Evolutionary conservation across 2,113 vertebrate species (phyloP).

Genomic region (Prolemur simus): DNA sequence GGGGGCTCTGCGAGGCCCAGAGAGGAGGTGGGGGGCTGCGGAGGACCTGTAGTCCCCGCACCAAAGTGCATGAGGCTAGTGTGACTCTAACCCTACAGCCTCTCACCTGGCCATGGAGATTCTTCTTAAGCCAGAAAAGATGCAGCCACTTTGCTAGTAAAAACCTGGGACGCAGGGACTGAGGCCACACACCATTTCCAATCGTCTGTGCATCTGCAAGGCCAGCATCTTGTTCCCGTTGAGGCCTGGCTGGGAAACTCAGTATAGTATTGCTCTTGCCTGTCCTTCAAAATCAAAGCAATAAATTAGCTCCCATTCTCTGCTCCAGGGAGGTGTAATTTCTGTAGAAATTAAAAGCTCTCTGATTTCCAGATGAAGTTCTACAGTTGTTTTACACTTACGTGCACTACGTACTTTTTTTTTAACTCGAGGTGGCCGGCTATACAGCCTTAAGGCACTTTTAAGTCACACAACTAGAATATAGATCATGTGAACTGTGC

Average conservation of each 20-base stretch:
- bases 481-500: neutral
- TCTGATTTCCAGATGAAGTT: slow-evolving; percentile 60
- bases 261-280: neutral
- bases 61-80: rapidly evolving
- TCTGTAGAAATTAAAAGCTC: slow-evolving; percentile 35
- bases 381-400: neutral
- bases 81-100: rapidly evolving
- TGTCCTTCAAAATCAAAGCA: slow-evolving; percentile 51
- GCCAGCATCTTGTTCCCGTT: neutral
- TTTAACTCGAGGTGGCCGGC: neutral
- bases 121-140: neutral
- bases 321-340: neutral
- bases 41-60: neutral
- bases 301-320: neutral
- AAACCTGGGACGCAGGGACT: neutral
- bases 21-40: rapidly evolving
- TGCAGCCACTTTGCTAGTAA: neutral
- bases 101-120: neutral
- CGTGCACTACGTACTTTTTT: neutral
- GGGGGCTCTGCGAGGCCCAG: neutral
- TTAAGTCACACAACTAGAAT: slow-evolving; percentile 61
- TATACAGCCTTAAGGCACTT: slow-evolving; percentile 18
- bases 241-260: neutral
- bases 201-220: neutral
- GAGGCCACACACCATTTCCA: neutral